Evolutionary conservation across 2,888 invertebrate species (phyloP).

Genomic region (Scaptomyza reducta): DNA sequence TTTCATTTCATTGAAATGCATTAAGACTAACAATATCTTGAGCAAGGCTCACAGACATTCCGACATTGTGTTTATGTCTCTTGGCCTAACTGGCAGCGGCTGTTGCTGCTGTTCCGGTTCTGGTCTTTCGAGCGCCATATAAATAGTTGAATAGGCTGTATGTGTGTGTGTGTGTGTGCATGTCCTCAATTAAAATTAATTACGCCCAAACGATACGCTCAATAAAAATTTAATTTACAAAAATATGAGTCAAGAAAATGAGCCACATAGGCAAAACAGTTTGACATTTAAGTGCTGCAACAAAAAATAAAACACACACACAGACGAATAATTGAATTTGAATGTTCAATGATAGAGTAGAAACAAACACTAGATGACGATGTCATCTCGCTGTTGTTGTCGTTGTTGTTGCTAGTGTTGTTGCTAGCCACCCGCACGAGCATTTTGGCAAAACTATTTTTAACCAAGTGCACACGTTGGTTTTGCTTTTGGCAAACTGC

Average conservation of each 20-base stretch:
- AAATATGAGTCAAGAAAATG: slow-evolving; percentile 73
- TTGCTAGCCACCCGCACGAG: slow-evolving; percentile 56
- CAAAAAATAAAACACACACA: slow-evolving; percentile 13
- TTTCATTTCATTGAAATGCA: slow-evolving; percentile 11
- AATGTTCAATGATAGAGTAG: slow-evolving; percentile 73
- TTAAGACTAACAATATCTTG: neutral
- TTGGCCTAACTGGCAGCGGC: slow-evolving; percentile 27
- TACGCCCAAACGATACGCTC: slow-evolving; percentile 79
- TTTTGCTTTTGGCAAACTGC: slow-evolving; percentile 62
- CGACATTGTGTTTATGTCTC: slow-evolving; percentile 29
- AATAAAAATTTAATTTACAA: slow-evolving; percentile 79
- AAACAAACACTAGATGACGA: slow-evolving; percentile 46
- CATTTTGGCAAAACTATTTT: slow-evolving; percentile 69
- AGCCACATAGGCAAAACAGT: slow-evolving; percentile 60
- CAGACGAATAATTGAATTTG: slow-evolving; percentile 73
- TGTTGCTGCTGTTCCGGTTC: slow-evolving; percentile 44
- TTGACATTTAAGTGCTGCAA: slow-evolving; percentile 60
- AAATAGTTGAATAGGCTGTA: slow-evolving; percentile 32
- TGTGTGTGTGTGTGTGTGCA: slow-evolving; percentile 24
- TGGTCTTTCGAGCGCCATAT: slow-evolving; percentile 40
- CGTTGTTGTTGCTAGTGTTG: slow-evolving; percentile 24
- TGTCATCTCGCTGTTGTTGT: slow-evolving; percentile 26
- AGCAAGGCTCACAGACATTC: slow-evolving; percentile 22
- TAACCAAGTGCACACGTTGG: slow-evolving; percentile 66
- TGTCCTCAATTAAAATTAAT: slow-evolving; percentile 81